Base-by-base conservation (phyloP, 2,888 invertebrate genomes). In the Zelleria hepariella region DNA sequence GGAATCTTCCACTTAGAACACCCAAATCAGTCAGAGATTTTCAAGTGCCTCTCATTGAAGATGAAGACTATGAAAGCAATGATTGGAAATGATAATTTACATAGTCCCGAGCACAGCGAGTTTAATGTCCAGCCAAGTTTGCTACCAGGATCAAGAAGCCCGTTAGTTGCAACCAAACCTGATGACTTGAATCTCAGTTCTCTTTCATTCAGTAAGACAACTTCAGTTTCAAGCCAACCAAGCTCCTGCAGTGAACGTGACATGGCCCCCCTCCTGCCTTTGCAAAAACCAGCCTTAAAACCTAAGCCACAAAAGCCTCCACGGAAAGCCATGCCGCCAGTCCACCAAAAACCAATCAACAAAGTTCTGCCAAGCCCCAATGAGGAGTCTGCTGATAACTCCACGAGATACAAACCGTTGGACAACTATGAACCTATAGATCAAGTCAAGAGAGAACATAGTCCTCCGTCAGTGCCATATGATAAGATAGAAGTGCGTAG, bases 31-130 rank as follows among this genome's bases (percentile, higher is more conserved):
- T 94, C 94, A 66, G 95, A 95, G 76, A 94, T 96, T 65, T 96
- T 92, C 65, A 92, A 94, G 64, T 95, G 95, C 72, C 90, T 96
- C 67, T 93, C 94, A 8, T 90, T 94, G 5, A 95, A 95, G 81
- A 96, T 96, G 94, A 95, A 95, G 73, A 94, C 93, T 0, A 96
- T 96, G 95, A 95, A 95, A 73, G 94, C 95, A 75, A 86, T 94
- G 68, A 90, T 95, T 62, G 93, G 91, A n/a, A 92, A 91, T 66
- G 94, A 94, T 65, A 91, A 90, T 64, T 71, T 91, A 8, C 90
- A 90, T 66, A 91, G 90, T 69, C 88, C 93, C 59, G 94, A 94
- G 62, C 93, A 93, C 71, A 92, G 92, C 59, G 95, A 95, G 69
- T 87, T 87, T 62, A 93, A 92, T 71, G 94, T 94, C 66, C 92